Conservation (phyloP, 1,140 invertebrate genomes). For the Reticulitermes speratus region DNA sequence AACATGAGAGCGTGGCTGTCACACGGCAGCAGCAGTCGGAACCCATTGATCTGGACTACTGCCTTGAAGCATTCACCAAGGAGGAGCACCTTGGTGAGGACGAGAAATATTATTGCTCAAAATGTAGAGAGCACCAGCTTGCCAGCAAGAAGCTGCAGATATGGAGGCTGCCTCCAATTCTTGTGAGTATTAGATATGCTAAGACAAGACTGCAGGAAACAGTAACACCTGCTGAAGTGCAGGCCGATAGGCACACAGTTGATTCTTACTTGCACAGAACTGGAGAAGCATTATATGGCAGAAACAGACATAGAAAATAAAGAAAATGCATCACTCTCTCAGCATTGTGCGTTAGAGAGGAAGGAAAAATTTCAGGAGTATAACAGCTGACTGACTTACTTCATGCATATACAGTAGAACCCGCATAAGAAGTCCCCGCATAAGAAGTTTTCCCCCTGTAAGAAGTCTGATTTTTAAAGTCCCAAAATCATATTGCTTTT, state of each 20-base stretch:
- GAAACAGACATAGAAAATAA: neutral
- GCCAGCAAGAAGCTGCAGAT: slow-evolving; percentile 88
- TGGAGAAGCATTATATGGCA: neutral
- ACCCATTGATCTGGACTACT: slow-evolving; percentile 59
- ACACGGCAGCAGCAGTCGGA: slow-evolving; percentile 55
- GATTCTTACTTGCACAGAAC: neutral
- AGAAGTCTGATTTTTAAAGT: no score
- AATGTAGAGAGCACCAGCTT: slow-evolving; percentile 76
- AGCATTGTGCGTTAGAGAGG: no score
- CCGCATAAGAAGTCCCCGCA: no score
- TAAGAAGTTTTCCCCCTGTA: no score
- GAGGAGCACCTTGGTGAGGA: slow-evolving; percentile 74
- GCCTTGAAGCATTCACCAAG: slow-evolving; percentile 80
- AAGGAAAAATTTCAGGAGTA: no score
- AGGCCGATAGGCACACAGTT: neutral
- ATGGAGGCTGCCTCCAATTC: slow-evolving; percentile 81
- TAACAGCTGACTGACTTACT: no score
- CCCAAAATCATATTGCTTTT: no score
- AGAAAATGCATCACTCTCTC: no score
- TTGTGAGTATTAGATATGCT: slow-evolving; percentile 57
- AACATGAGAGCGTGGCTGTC: slow-evolving; percentile 55
- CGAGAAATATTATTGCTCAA: slow-evolving; percentile 80
- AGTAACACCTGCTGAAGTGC: neutral
- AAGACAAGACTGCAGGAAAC: neutral
- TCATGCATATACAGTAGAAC: no score